phyloP scores from a whole-genome alignment of 2,797 vertebrate genomes.

The Coregonus sp. region DNA sequence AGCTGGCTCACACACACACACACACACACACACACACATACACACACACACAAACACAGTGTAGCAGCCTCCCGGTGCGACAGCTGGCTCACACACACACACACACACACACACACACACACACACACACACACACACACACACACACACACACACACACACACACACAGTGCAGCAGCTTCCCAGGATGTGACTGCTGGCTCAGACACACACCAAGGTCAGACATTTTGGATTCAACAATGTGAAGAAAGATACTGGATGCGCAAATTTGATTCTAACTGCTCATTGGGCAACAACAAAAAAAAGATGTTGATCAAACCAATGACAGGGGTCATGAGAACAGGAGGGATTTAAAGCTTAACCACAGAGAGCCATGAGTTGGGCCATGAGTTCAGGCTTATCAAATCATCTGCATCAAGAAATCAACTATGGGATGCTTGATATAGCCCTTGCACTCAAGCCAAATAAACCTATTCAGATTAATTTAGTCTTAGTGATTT shows the following conservation, averaged over 20 bases:
- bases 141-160: too few species aligned
- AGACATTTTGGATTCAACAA: constrained; percentile 49
- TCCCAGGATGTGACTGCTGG: constrained; percentile 27
- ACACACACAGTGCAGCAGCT: not conserved
- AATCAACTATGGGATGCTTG: constrained; percentile 28
- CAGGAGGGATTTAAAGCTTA: constrained; percentile 61
- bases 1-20: too few species aligned
- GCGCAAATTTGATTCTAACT: constrained; percentile 49
- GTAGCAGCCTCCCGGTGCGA: too few species aligned
- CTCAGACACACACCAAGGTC: constrained; percentile 29
- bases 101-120: too few species aligned
- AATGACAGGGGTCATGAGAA: constrained; percentile 12
- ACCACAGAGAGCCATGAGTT: constrained; percentile 41
- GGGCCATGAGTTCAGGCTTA: constrained; percentile 33
- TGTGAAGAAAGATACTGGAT: constrained; percentile 43
- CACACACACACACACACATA: too few species aligned
- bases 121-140: too few species aligned
- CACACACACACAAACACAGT: too few species aligned
- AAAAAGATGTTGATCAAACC: constrained; percentile 9
- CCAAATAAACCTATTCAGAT: not conserved
- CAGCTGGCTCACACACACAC: too few species aligned
- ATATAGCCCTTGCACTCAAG: not conserved
- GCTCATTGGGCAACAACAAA: constrained; percentile 39
- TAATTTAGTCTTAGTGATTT: not conserved
- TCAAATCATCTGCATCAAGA: constrained; percentile 53